Evolutionary conservation across 2,888 invertebrate genomes (phyloP), one percentile per base, ranked within the genome.

Genomic region (Sarcophaga variegata): DNA sequence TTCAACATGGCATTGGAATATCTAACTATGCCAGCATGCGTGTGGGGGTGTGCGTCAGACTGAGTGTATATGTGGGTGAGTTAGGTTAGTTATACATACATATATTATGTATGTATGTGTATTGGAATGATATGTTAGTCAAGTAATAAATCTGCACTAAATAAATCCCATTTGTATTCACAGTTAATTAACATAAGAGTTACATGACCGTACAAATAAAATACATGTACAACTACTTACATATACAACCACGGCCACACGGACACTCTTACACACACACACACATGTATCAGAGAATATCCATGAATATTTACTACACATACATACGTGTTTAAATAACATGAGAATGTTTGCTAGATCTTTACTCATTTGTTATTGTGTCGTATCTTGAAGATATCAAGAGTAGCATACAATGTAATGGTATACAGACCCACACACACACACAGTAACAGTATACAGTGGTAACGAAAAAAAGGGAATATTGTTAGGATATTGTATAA

Each of bases 91-190:
- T 37, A 37, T 37, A 37, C 37, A 37, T 37, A 37, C 59, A 54
- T 76, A 3, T 76, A 59, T 66, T 60, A 64, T 47, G 22, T 64
- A 64, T 71, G 64, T 77, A 59, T 70, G 37, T 37, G 37, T 37
- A 59, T 14, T 59, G n/a, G 45, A 62, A 63, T 75, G 74, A 83
- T 79, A 79, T 70, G 79, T 83, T 84, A 77, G 77, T 77, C 78
- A 64, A 79, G 78, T 84, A 75, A 86, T 86, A 86, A 83, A 87
- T 87, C 83, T 84, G 63, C 86, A 83, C 86, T 83, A 87, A 71
- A 87, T 87, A 87, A 87, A 87, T 87, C 86, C 83, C 83, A 84
- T 87, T 87, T 87, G 86, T 87, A 87, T 86, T 87, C 86, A 87
- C 86, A 87, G 86, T 87, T 87, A 87, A 87, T 87, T 87, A 87